Conservation (phyloP, 2,888 invertebrate genomes). For the Lepidocyrtoides sp. region DNA sequence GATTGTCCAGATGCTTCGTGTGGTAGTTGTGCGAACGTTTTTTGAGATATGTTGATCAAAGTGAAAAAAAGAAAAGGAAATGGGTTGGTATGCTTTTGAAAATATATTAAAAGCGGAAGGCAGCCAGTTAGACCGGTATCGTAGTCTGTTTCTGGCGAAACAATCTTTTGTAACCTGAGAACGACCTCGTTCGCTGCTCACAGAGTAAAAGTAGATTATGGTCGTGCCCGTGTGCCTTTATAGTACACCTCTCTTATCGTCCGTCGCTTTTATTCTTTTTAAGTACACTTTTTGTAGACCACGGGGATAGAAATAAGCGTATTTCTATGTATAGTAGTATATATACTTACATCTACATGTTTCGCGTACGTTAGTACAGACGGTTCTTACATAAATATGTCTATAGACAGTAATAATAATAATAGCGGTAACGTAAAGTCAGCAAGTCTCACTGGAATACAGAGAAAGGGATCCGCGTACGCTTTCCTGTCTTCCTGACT, state of each 20-base stretch:
- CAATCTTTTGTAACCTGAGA: constrained; percentile 71
- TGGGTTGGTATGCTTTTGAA: constrained; percentile 64
- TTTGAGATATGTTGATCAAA: constrained; percentile 58
- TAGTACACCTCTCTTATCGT: neutral
- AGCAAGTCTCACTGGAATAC: constrained; percentile 33
- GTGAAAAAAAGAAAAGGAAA: constrained; percentile 50
- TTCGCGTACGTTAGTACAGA: neutral
- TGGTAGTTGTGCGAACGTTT: constrained; percentile 20
- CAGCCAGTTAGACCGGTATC: neutral
- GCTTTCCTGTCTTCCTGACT: constrained; percentile 42
- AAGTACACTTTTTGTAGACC: neutral
- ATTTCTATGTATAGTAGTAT: neutral
- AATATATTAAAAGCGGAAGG: constrained; percentile 65
- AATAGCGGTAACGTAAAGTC: constrained; percentile 3
- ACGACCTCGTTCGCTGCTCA: constrained; percentile 66
- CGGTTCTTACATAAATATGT: no score
- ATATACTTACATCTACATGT: neutral
- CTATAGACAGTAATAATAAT: neutral
- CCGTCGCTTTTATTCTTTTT: neutral
- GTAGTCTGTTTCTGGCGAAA: constrained; percentile 24
- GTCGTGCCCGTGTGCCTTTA: neutral
- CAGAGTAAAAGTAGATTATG: constrained; percentile 68
- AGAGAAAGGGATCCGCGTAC: constrained; percentile 27
- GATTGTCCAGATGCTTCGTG: constrained; percentile 69
- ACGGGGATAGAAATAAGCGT: neutral